Conservation (phyloP, 1,140 invertebrate species). For the Macrotrachela quadricornifera region DNA sequence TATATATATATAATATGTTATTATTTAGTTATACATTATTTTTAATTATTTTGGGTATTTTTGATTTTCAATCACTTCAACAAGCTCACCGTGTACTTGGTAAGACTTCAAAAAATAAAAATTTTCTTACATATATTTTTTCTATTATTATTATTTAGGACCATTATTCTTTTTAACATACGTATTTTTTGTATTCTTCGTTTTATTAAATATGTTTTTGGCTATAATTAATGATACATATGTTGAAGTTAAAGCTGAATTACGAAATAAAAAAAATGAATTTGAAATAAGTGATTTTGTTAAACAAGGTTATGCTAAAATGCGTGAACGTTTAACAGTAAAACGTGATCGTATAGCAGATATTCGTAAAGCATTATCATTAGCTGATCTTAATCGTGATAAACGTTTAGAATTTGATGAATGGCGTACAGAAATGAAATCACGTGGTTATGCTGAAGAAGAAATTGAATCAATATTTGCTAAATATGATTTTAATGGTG, state of each 20-base stretch:
- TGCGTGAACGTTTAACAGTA: conserved; percentile 24
- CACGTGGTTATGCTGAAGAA: conserved; percentile 38
- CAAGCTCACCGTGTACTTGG: conserved; percentile 47
- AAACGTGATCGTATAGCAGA: conserved; percentile 28
- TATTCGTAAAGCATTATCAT: conserved; percentile 29
- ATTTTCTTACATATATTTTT: too few relatives aligned
- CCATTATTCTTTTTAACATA: conserved; percentile 55
- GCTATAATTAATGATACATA: conserved; percentile 56
- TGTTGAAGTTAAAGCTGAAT: conserved; percentile 40
- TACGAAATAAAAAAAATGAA: conserved; percentile 41
- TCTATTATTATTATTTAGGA: conserved; percentile 35
- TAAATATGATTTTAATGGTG: conserved; percentile 39
- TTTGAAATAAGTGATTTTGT: conserved; percentile 44
- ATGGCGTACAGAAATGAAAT: conserved; percentile 56
- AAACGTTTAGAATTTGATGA: conserved; percentile 34
- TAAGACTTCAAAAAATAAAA: conserved; percentile 15
- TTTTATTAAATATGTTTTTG: conserved; percentile 59
- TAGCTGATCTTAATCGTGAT: not conserved
- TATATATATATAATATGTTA: not conserved
- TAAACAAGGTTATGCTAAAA: conserved; percentile 20
- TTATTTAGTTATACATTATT: conserved; percentile 42
- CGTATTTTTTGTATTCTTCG: conserved; percentile 58
- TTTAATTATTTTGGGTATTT: conserved; percentile 54
- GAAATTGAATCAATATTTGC: conserved; percentile 48
- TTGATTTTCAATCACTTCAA: conserved; percentile 47